Percentiles rank a stretch among this genome's conserved stretches.
These are phyloP conservation scores for Sesamia nonagrioides DNA, from an alignment of 1,140 invertebrate genomes.

Conservation along the genomic window DNA sequence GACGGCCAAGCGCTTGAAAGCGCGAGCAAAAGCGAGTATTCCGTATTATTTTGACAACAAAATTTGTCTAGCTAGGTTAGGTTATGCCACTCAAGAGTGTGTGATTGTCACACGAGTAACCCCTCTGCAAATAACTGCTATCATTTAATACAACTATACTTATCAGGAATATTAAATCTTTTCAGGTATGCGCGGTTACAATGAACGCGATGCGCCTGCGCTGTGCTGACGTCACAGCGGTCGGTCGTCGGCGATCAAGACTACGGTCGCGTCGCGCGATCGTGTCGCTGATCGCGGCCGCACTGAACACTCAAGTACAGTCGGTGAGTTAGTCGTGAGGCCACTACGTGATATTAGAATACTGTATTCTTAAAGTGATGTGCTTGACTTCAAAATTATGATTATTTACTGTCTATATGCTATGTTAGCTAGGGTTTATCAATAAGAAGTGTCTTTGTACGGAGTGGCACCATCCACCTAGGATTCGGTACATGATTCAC, in stretches of 20 bases:
- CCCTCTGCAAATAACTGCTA: not conserved
- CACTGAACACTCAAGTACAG: constrained; percentile 44
- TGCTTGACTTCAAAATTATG: not conserved
- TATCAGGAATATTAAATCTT: not conserved
- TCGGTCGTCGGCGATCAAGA: constrained; percentile 34
- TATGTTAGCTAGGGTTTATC: not conserved
- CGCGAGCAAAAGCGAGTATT: no score
- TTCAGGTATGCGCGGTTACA: constrained; percentile 82
- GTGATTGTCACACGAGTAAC: not conserved
- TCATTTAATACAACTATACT: constrained; percentile 4
- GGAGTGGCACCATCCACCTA: no score
- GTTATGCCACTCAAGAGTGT: not conserved
- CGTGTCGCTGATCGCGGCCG: constrained; percentile 28
- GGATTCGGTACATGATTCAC: no score
- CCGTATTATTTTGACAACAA: no score
- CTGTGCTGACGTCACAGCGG: constrained; percentile 59
- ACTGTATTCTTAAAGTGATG: constrained; percentile 8
- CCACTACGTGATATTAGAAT: constrained; percentile 40
- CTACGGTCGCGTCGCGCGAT: constrained; percentile 29
- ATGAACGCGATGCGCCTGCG: constrained; percentile 63
- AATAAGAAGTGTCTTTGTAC: no score
- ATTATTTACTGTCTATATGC: not conserved
- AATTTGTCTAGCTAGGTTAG: no score
- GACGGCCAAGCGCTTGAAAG: no score
- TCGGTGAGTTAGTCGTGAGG: constrained; percentile 47